A percentile compares a stretch with the other conserved stretches of the same genome.
Evolutionary conservation across 1,140 invertebrate species (phyloP).

Genomic region (Daktulosphaira vitifoliae): DNA sequence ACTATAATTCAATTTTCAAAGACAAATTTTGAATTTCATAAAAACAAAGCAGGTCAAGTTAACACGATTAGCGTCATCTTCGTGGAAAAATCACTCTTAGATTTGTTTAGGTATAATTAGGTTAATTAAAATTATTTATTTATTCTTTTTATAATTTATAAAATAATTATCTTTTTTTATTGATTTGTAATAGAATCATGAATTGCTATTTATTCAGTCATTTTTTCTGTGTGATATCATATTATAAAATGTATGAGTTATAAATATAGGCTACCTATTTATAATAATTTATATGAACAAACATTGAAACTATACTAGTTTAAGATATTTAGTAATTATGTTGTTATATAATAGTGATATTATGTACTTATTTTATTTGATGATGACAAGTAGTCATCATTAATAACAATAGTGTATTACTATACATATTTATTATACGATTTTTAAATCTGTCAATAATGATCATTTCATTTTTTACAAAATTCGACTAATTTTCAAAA

Average conservation of each 20-base stretch:
- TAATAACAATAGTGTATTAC: slow-evolving; percentile 26
- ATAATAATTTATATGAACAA: slow-evolving; percentile 31
- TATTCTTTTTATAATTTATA: background rate
- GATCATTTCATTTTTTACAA: too few relatives aligned
- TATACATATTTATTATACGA: slow-evolving; percentile 1
- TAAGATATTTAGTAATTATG: slow-evolving; percentile 24
- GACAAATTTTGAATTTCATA: too few relatives aligned
- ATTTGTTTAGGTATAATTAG: slow-evolving; percentile 13
- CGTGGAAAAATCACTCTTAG: slow-evolving; percentile 1
- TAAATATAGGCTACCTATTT: slow-evolving; percentile 23
- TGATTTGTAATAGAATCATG: slow-evolving; percentile 18
- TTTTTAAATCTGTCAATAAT: slow-evolving; percentile 15
- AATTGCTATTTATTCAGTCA: slow-evolving; percentile 33
- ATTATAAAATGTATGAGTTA: slow-evolving; percentile 14
- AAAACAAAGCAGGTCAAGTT: too few relatives aligned
- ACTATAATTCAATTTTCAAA: too few relatives aligned
- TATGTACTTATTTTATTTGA: slow-evolving; percentile 29
- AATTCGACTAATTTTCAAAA: too few relatives aligned
- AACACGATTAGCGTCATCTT: background rate
- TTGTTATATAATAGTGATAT: slow-evolving; percentile 29
- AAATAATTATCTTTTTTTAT: slow-evolving; percentile 5
- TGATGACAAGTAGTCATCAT: slow-evolving; percentile 19
- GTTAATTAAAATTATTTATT: background rate
- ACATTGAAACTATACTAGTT: slow-evolving; percentile 29
- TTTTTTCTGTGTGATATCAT: slow-evolving; percentile 29